Evolutionary conservation across 2,888 invertebrate species (phyloP).

Genomic region (Synergus laeviventris): DNA sequence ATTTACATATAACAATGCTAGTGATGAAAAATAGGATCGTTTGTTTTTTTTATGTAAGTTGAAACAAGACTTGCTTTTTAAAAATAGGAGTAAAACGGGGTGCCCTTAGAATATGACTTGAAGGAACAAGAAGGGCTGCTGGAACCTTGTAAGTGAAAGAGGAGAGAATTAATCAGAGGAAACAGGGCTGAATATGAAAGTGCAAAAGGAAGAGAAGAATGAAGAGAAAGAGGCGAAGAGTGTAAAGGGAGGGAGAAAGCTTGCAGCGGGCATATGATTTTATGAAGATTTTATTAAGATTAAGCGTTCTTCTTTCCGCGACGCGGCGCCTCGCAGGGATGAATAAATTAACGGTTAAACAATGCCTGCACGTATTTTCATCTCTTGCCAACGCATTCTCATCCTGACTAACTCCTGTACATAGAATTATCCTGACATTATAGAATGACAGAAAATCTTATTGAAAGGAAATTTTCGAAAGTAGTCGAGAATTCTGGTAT

Average conservation of each 20-base stretch:
- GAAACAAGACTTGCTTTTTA: not conserved
- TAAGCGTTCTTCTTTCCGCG: slow-evolving; percentile 49
- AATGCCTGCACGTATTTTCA: slow-evolving; percentile 53
- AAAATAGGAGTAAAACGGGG: not conserved
- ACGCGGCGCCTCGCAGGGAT: slow-evolving; percentile 48
- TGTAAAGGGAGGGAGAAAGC: slow-evolving; percentile 41
- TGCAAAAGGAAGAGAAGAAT: slow-evolving; percentile 37
- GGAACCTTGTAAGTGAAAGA: slow-evolving; percentile 14
- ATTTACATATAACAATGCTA: too few species aligned
- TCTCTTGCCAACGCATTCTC: slow-evolving; percentile 39
- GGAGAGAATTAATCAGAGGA: slow-evolving; percentile 30
- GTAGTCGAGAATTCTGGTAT: too few species aligned
- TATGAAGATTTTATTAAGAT: slow-evolving; percentile 56
- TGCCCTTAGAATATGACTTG: slow-evolving; percentile 1
- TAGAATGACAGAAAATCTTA: slow-evolving; percentile 24
- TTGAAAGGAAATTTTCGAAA: too few species aligned
- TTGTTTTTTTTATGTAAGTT: not conserved
- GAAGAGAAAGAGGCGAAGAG: slow-evolving; percentile 41
- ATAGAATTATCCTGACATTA: not conserved
- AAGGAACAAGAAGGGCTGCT: slow-evolving; percentile 15
- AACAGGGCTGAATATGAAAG: slow-evolving; percentile 34
- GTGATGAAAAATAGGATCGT: too few species aligned
- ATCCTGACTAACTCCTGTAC: slow-evolving; percentile 37
- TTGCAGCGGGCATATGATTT: slow-evolving; percentile 53
- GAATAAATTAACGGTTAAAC: slow-evolving; percentile 57